A percentile compares a stretch with the other conserved stretches of the same genome.
Conservation (phyloP, 2,113 vertebrate species). For the Leptosomus discolor region DNA sequence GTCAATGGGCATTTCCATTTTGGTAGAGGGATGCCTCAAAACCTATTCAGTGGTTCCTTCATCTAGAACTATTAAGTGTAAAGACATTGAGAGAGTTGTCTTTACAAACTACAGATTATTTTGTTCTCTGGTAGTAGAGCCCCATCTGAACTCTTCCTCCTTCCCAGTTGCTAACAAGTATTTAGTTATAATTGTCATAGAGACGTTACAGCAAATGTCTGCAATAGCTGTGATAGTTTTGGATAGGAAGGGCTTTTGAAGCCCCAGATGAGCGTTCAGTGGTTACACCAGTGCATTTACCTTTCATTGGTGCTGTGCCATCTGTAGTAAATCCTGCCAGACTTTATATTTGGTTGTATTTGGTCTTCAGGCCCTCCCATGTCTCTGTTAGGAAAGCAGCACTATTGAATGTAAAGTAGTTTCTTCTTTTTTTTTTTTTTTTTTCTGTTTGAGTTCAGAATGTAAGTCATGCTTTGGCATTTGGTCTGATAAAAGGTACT, state of each 20-base stretch:
- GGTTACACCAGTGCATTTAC: background rate
- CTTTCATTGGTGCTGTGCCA: background rate
- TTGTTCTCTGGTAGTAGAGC: background rate
- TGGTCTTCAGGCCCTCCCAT: background rate
- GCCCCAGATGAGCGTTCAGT: background rate
- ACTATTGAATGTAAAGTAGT: background rate
- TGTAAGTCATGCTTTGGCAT: background rate
- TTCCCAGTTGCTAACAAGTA: background rate
- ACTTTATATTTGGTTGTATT: background rate
- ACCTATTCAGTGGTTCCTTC: background rate
- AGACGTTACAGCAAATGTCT: background rate
- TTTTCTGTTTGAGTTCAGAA: background rate
- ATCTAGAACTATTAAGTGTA: background rate
- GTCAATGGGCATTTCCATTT: background rate
- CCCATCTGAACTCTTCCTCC: background rate
- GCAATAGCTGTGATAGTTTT: background rate
- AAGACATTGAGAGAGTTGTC: background rate
- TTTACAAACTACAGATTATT: background rate
- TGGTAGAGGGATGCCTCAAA: background rate
- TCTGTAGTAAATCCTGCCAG: background rate
- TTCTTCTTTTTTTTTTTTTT: background rate
- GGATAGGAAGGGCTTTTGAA: background rate
- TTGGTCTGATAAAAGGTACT: background rate
- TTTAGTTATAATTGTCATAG: background rate
- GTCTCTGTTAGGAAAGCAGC: background rate